Percentiles rank a stretch among this genome's conserved stretches.
These are phyloP conservation scores for Cactoblastis cactorum DNA, from an alignment of 2,888 invertebrate species.

Conservation along the genomic window DNA sequence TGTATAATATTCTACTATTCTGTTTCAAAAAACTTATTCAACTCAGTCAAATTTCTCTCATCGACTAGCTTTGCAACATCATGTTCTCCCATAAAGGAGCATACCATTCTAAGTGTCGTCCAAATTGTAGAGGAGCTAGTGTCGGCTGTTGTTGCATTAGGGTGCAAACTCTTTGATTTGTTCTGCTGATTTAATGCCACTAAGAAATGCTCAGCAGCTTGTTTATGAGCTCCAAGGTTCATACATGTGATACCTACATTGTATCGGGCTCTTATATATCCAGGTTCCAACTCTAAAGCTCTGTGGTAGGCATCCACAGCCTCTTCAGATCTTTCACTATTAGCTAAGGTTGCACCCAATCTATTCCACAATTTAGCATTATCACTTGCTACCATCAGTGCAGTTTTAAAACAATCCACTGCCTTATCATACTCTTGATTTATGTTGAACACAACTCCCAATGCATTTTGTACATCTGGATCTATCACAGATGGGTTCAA, in stretches of 20 bases:
- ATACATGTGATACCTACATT: conserved; percentile 99
- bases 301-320: conserved; percentile 97
- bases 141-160: conserved; percentile 51
- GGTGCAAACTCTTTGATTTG: conserved; percentile 63
- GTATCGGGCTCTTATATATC: conserved; percentile 97
- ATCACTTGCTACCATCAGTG: conserved; percentile 87
- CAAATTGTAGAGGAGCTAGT: conserved; percentile 94
- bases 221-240: conserved; percentile 95
- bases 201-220: conserved; percentile 97
- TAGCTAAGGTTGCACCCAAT: conserved; percentile 97
- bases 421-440: conserved; percentile 97
- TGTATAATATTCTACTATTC: conserved; percentile 29
- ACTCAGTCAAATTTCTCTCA: conserved; percentile 78
- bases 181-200: conserved; percentile 96
- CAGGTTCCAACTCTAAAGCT: conserved; percentile 94
- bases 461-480: conserved; percentile 94
- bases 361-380: conserved; percentile 98
- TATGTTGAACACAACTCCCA: conserved; percentile 97
- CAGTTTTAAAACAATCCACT: conserved; percentile 96
- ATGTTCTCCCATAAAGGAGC: conserved; percentile 87
- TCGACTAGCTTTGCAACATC: conserved; percentile 82
- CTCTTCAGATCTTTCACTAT: conserved; percentile 95
- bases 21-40: conserved; percentile 77
- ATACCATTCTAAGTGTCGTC: conserved; percentile 94
- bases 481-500: conserved; percentile 87